Conservation (phyloP, 2,797 vertebrate genomes). For the Rhadinocentrus ornatus region DNA sequence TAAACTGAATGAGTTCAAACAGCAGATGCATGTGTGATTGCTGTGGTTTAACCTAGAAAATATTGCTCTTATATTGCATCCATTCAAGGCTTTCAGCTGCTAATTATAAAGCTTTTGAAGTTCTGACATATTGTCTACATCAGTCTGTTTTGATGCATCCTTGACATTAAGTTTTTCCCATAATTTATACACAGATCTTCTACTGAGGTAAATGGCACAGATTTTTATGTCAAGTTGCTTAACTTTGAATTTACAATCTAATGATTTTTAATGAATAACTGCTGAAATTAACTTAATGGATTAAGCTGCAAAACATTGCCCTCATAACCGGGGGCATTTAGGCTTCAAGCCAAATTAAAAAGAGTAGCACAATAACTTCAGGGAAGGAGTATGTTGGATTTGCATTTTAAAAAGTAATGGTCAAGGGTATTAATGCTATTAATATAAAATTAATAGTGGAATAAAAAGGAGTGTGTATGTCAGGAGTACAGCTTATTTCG, state of each 20-base stretch:
- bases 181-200: neutral
- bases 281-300: neutral
- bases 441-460: neutral
- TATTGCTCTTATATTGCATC: neutral
- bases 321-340: neutral
- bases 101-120: neutral
- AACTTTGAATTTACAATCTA: neutral
- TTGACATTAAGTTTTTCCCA: neutral
- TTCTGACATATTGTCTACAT: neutral
- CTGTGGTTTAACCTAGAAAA: neutral
- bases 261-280: neutral
- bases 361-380: neutral
- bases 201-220: neutral
- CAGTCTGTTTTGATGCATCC: neutral
- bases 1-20: constrained; percentile 46
- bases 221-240: neutral
- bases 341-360: neutral
- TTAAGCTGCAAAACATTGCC: neutral
- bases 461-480: neutral
- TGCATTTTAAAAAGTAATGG: neutral
- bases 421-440: too few relatives aligned
- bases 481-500: neutral
- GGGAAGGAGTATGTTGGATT: neutral
- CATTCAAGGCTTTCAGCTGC: neutral
- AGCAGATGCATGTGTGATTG: constrained; percentile 8